phyloP scores from a whole-genome alignment of 2,888 invertebrate species.

The Abrostola tripartita region DNA sequence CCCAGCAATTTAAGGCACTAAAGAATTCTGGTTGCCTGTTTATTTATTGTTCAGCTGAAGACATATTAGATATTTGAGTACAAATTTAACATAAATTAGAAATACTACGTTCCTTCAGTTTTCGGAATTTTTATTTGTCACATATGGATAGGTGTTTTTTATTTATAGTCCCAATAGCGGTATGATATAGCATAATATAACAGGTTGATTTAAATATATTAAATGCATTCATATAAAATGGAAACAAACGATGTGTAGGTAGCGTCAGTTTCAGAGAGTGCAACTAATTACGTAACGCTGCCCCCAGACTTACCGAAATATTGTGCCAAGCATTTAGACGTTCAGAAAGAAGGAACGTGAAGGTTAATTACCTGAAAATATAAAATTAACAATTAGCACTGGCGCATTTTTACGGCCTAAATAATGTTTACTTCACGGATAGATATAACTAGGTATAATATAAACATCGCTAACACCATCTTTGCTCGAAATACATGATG shows the following conservation, averaged over 20 bases:
- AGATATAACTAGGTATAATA: constrained; percentile 53
- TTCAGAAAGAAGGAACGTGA: constrained; percentile 82
- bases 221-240: constrained; percentile 19
- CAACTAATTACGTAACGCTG: constrained; percentile 76
- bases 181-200: neutral
- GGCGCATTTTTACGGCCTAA: constrained; percentile 40
- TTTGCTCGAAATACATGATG: constrained; percentile 40
- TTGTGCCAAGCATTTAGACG: constrained; percentile 82
- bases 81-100: constrained; percentile 28
- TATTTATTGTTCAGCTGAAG: constrained; percentile 43
- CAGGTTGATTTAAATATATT: constrained; percentile 4
- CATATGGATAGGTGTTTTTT: constrained; percentile 12
- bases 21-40: constrained; percentile 34
- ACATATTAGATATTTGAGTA: constrained; percentile 41
- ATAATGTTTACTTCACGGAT: constrained; percentile 46
- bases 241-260: constrained; percentile 23
- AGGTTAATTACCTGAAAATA: constrained; percentile 87
- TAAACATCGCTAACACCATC: constrained; percentile 57
- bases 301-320: constrained; percentile 82
- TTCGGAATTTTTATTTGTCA: constrained; percentile 28
- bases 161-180: neutral
- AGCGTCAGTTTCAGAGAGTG: constrained; percentile 57
- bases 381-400: constrained; percentile 77
- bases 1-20: constrained; percentile 47
- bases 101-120: constrained; percentile 26